Conservation (phyloP, 2,113 vertebrate genomes). For the Ptilonorhynchus violaceus region DNA sequence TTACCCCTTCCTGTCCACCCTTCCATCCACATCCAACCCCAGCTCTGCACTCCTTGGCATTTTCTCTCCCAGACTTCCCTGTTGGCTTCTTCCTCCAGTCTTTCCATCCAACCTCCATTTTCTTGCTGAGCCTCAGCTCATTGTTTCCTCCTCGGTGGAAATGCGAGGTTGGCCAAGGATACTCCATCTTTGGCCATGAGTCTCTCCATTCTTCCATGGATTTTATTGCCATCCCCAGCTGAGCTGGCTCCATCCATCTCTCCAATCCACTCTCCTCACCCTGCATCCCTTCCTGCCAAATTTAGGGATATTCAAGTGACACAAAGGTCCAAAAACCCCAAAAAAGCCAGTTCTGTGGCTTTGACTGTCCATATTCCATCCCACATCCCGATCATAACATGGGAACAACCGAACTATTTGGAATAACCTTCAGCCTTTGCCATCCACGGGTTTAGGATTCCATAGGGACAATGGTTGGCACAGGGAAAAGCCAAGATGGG, state of each 20-base stretch:
- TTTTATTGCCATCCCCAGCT: neutral
- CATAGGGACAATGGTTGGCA: neutral
- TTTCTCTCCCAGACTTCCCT: neutral
- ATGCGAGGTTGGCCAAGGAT: neutral
- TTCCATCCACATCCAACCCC: neutral
- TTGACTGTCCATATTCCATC: neutral
- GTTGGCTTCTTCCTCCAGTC: neutral
- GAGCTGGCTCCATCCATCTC: neutral
- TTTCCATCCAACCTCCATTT: neutral
- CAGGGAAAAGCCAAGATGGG: neutral
- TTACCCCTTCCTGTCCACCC: neutral
- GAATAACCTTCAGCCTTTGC: neutral
- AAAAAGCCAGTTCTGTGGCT: neutral
- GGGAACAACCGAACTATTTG: neutral
- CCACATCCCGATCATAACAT: accelerated
- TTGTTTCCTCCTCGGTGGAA: neutral
- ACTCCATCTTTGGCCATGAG: neutral
- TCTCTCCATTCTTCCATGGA: accelerated
- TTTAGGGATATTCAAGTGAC: neutral
- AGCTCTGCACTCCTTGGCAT: neutral
- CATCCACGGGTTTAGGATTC: neutral
- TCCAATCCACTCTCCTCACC: neutral
- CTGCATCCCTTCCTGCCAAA: neutral
- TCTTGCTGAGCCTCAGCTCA: neutral
- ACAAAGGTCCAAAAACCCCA: neutral